A percentile compares a stretch with the other conserved stretches of the same genome.
Conservation (phyloP, 2,888 invertebrate species). For the Drosophila macrothrix region DNA sequence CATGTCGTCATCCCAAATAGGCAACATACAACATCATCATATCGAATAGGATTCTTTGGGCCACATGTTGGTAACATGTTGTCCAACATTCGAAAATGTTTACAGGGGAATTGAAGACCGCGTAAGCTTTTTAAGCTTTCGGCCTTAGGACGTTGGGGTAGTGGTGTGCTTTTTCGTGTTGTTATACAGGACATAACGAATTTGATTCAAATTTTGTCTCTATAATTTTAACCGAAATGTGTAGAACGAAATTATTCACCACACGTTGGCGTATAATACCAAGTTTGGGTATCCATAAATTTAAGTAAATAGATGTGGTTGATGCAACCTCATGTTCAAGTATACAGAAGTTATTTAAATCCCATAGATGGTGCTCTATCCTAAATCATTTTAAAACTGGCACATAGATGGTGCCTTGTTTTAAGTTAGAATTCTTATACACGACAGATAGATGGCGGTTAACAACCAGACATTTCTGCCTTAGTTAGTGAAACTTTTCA, state of each 20-base stretch:
- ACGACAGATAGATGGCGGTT: background rate
- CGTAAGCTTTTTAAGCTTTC: background rate
- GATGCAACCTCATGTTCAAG: background rate
- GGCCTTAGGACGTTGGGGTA: conserved; percentile 9
- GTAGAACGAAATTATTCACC: background rate
- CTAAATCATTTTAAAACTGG: rapidly evolving
- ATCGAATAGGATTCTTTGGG: background rate
- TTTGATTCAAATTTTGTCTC: background rate
- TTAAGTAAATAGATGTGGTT: background rate
- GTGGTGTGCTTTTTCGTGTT: conserved; percentile 15
- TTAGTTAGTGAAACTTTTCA: too few relatives aligned
- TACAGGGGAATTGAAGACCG: conserved; percentile 9
- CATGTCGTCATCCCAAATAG: conserved; percentile 19
- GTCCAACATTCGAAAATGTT: conserved; percentile 47
- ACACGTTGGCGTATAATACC: conserved; percentile 30
- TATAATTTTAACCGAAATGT: background rate
- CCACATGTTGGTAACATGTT: conserved; percentile 16
- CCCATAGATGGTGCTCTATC: background rate
- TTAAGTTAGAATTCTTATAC: background rate
- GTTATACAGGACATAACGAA: background rate
- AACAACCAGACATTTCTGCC: background rate
- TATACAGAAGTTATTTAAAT: background rate
- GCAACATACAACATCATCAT: conserved; percentile 45
- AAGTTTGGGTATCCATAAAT: conserved; percentile 34
- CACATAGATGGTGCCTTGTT: background rate